phyloP scores from a whole-genome alignment of 64 coral and sea anemone genomes.

The Anthopleura sola region DNA sequence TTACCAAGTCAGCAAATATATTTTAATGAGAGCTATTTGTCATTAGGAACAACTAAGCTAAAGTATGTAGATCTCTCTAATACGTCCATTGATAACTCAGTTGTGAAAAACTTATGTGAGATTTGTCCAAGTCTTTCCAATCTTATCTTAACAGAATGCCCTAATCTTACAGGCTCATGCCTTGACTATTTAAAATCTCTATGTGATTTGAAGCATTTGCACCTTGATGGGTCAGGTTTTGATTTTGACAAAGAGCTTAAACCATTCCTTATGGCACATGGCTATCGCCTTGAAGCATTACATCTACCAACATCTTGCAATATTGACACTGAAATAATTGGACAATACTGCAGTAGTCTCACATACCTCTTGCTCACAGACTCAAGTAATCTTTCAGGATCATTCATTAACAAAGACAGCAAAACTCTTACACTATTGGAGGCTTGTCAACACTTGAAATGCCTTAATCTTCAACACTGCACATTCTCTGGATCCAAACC shows the following conservation, averaged over 20 bases:
- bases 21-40: constrained; percentile 6
- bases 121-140: neutral
- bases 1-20: neutral
- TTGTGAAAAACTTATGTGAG: neutral
- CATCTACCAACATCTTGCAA: neutral
- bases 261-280: neutral
- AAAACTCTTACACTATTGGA: constrained; percentile 3
- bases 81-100: neutral
- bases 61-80: constrained; percentile 26
- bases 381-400: constrained; percentile 8
- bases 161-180: neutral
- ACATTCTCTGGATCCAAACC: neutral
- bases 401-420: neutral
- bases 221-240: neutral
- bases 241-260: neutral
- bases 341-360: neutral
- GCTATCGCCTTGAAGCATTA: neutral
- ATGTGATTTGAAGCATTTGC: neutral
- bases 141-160: neutral
- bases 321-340: neutral
- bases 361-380: neutral
- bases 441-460: constrained; percentile 4
- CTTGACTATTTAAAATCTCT: neutral
- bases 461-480: neutral
- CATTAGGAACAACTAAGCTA: neutral